phyloP scores from a whole-genome alignment of 2,888 invertebrate species.

The Pollenia griseotomentosa region DNA sequence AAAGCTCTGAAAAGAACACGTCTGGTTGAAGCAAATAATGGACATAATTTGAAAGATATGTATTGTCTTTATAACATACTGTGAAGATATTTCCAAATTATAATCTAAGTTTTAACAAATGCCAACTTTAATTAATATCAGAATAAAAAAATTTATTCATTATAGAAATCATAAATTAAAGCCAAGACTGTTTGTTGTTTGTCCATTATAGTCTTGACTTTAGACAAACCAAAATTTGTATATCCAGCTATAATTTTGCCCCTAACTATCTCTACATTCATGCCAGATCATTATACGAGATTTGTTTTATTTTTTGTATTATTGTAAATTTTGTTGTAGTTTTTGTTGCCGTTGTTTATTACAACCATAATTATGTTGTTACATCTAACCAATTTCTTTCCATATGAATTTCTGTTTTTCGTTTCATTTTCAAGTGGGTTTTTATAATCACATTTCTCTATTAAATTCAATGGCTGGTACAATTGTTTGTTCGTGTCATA shows the following conservation, averaged over 20 bases:
- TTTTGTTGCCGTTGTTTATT: conserved; percentile 44
- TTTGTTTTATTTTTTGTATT: conserved; percentile 13
- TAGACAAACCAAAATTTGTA: background rate
- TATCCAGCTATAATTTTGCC: background rate
- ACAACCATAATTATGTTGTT: conserved; percentile 64
- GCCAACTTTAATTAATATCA: too few species aligned
- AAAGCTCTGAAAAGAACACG: too few species aligned
- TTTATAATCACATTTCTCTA: conserved; percentile 29
- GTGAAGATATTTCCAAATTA: too few species aligned
- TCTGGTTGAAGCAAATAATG: too few species aligned
- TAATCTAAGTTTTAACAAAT: too few species aligned
- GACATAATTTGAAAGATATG: too few species aligned
- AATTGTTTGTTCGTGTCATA: background rate
- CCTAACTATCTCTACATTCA: conserved; percentile 4
- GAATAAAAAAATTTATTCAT: too few species aligned
- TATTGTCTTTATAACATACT: too few species aligned
- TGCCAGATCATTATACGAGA: conserved; percentile 37
- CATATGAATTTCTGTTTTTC: conserved; percentile 42
- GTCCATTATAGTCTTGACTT: too few species aligned
- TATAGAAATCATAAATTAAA: too few species aligned
- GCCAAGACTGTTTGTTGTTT: too few species aligned
- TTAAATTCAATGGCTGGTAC: background rate
- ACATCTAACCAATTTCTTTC: conserved; percentile 49
- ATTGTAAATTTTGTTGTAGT: conserved; percentile 15
- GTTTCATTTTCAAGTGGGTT: conserved; percentile 50